Conservation (phyloP, 1,140 invertebrate genomes). For the Brachionus calyciflorus region DNA sequence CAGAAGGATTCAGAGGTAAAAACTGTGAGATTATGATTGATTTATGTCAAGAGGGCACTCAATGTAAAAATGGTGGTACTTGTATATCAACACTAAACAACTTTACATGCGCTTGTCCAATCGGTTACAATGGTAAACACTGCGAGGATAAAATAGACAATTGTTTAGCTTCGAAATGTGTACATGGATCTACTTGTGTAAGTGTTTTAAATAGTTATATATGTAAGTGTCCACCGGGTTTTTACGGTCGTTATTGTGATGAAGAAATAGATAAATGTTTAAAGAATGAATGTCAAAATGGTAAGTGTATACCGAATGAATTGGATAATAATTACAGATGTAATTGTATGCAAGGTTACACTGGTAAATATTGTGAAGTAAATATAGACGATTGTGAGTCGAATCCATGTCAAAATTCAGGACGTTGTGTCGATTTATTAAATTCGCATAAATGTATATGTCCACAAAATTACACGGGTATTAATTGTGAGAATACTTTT, state of each 20-base stretch:
- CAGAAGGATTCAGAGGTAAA: slow-evolving; percentile 12
- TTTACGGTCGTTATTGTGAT: slow-evolving; percentile 82
- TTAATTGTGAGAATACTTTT: slow-evolving; percentile 48
- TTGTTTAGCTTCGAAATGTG: neutral
- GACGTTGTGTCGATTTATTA: slow-evolving; percentile 15
- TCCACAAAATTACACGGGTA: slow-evolving; percentile 50
- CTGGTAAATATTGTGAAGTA: slow-evolving; percentile 45
- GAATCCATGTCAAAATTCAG: slow-evolving; percentile 41
- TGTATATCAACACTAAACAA: slow-evolving; percentile 61
- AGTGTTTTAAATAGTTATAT: slow-evolving; percentile 85
- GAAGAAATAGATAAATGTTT: slow-evolving; percentile 63
- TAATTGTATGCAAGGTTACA: slow-evolving; percentile 46
- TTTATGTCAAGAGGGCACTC: slow-evolving; percentile 50
- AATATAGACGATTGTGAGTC: slow-evolving; percentile 25
- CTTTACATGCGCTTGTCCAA: slow-evolving; percentile 44
- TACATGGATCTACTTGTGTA: slow-evolving; percentile 36
- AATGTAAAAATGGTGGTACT: slow-evolving; percentile 85
- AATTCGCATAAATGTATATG: slow-evolving; percentile 50
- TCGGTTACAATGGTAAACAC: slow-evolving; percentile 18
- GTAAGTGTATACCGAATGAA: slow-evolving; percentile 75
- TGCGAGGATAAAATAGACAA: slow-evolving; percentile 24
- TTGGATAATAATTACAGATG: slow-evolving; percentile 65
- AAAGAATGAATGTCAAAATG: slow-evolving; percentile 80
- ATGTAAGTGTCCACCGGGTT: slow-evolving; percentile 78
- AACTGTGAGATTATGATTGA: slow-evolving; percentile 28